A percentile compares a stretch with the other conserved stretches of the same genome.
phyloP scores from a whole-genome alignment of 2,113 vertebrate genomes.

The Actenoides lindsayi region DNA sequence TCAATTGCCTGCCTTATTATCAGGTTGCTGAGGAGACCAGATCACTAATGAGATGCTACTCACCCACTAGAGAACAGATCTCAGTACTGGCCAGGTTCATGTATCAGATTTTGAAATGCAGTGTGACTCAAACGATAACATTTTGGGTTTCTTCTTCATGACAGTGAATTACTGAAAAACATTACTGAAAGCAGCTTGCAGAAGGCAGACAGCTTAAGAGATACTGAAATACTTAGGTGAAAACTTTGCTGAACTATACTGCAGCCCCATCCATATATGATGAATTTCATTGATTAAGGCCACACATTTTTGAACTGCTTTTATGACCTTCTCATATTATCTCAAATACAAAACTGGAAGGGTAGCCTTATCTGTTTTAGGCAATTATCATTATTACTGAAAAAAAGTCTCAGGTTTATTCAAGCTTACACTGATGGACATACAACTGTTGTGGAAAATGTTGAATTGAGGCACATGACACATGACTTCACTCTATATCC shows the following conservation, averaged over 20 bases:
- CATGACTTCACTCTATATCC: not conserved
- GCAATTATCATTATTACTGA: not conserved
- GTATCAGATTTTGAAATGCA: not conserved
- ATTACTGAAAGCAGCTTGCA: not conserved
- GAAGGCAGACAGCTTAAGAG: not conserved
- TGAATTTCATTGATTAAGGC: not conserved
- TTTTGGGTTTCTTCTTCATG: not conserved
- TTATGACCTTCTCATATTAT: not conserved
- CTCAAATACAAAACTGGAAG: not conserved
- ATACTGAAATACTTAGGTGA: not conserved
- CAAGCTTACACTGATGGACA: not conserved
- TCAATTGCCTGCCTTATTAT: not conserved
- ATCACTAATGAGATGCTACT: not conserved
- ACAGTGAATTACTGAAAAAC: not conserved
- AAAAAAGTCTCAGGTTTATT: not conserved
- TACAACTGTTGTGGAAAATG: not conserved
- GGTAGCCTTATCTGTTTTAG: not conserved
- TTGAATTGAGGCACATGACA: not conserved
- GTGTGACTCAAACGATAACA: rapidly evolving
- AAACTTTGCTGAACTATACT: not conserved
- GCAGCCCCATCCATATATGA: not conserved
- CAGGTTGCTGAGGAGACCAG: not conserved
- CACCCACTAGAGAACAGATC: not conserved
- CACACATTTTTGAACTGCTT: not conserved
- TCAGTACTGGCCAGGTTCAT: not conserved